Evolutionary conservation across 1,140 invertebrate genomes (phyloP).

Genomic region (Megathymus violae): DNA sequence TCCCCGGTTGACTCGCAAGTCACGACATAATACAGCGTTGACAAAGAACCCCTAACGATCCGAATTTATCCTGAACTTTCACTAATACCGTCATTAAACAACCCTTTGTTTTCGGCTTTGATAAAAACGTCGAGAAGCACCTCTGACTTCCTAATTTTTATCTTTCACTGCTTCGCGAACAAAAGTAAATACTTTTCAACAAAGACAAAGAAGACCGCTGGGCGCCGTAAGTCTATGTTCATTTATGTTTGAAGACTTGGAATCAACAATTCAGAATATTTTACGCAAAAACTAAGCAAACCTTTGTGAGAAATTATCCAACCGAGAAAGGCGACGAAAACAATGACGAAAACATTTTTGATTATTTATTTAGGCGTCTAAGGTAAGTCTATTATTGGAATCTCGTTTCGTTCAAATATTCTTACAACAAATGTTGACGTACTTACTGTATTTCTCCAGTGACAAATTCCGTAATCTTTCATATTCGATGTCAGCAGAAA

Average conservation of each 20-base stretch:
- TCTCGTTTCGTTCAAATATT: conserved; percentile 24
- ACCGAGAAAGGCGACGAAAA: conserved; percentile 19
- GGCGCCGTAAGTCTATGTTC: conserved; percentile 42
- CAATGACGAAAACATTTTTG: conserved; percentile 31
- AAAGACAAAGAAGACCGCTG: conserved; percentile 41
- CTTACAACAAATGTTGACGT: conserved; percentile 26
- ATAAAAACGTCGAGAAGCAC: conserved; percentile 75
- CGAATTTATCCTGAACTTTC: conserved; percentile 79
- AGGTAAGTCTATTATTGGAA: conserved; percentile 26
- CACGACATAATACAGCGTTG: conserved; percentile 68
- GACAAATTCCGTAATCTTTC: conserved; percentile 44
- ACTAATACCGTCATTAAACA: conserved; percentile 81
- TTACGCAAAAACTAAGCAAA: conserved; percentile 28
- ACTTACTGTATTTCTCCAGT: conserved; percentile 26
- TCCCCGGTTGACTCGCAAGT: conserved; percentile 54
- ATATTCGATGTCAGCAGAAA: conserved; percentile 41
- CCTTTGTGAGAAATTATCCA: conserved; percentile 27
- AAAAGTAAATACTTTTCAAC: conserved; percentile 63
- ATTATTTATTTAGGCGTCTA: conserved; percentile 32
- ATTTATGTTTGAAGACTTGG: conserved; percentile 41
- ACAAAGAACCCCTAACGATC: conserved; percentile 76
- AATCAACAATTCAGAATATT: conserved; percentile 39
- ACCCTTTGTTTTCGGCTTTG: conserved; percentile 78
- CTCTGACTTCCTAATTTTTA: conserved; percentile 78
- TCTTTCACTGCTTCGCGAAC: conserved; percentile 61